Conservation (phyloP, 2,113 vertebrate species). For the Plotosus lineatus region DNA sequence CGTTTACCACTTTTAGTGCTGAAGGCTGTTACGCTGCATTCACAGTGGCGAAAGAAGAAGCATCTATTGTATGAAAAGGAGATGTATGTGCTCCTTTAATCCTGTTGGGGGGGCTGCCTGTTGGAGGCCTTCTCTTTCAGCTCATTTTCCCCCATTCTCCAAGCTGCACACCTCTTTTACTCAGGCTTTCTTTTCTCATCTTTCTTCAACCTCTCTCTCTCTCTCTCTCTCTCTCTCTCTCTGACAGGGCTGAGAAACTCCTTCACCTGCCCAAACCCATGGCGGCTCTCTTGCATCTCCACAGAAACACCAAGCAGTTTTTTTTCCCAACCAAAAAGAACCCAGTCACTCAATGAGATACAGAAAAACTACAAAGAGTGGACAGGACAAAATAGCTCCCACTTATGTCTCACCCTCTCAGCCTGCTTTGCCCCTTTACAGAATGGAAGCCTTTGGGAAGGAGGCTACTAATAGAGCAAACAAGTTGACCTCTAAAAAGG, state of each 20-base stretch:
- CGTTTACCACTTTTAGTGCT: constrained; percentile 56
- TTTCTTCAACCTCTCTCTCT: constrained; percentile 15
- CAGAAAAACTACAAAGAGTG: constrained; percentile 38
- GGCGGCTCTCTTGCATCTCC: constrained; percentile 51
- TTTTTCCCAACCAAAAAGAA: constrained; percentile 46
- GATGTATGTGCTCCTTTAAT: constrained; percentile 65
- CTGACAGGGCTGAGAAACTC: constrained; percentile 65
- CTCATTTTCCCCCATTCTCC: constrained; percentile 43
- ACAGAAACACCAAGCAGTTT: constrained; percentile 57
- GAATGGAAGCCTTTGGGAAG: background rate
- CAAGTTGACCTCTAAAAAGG: background rate
- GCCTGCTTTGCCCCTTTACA: background rate
- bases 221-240: background rate
- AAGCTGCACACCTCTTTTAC: constrained; percentile 20
- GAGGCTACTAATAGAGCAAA: background rate
- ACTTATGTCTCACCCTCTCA: constrained; percentile 10
- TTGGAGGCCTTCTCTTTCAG: constrained; percentile 31
- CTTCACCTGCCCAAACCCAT: constrained; percentile 52
- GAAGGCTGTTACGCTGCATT: constrained; percentile 57
- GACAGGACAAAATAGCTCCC: constrained; percentile 46
- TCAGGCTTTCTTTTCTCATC: constrained; percentile 11
- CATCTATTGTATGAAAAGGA: constrained; percentile 37
- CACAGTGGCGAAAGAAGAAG: constrained; percentile 58
- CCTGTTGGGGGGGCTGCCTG: constrained; percentile 26
- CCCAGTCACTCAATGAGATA: constrained; percentile 52